phyloP scores from a whole-genome alignment of 2,113 vertebrate genomes.

The Syngnathus typhle region DNA sequence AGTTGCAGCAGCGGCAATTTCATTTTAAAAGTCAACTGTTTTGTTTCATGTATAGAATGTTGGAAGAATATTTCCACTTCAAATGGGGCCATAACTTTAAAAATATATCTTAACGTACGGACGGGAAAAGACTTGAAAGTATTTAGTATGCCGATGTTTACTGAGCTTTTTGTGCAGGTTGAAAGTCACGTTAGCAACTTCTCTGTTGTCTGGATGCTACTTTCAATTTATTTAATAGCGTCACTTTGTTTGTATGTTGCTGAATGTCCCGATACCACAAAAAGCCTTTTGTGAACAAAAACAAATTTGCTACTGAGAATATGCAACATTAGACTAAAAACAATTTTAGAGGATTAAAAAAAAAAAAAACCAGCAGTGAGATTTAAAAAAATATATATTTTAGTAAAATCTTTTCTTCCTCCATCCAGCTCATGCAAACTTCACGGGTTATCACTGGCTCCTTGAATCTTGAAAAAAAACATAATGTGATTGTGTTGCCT shows the following conservation, averaged over 20 bases:
- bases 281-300: conserved; percentile 3
- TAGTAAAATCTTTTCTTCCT: conserved; percentile 5
- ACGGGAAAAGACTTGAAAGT: background rate
- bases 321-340: background rate
- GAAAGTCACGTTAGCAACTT: background rate
- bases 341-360: background rate
- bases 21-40: no score
- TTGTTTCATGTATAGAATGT: background rate
- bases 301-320: background rate
- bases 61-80: background rate
- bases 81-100: background rate
- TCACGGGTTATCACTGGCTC: conserved; percentile 38
- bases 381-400: no score
- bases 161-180: background rate
- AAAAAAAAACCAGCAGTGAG: background rate
- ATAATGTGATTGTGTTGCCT: conserved; percentile 41
- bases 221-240: background rate
- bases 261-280: conserved; percentile 7
- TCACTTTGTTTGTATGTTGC: background rate
- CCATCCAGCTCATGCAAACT: conserved; percentile 21
- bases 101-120: background rate
- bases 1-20: no score
- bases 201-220: background rate
- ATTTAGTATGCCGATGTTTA: background rate
- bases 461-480: conserved; percentile 36